Evolutionary conservation across 1,140 invertebrate species (phyloP), one percentile per base, ranked within the genome.

Genomic region (Philopotamus ludificatus): DNA sequence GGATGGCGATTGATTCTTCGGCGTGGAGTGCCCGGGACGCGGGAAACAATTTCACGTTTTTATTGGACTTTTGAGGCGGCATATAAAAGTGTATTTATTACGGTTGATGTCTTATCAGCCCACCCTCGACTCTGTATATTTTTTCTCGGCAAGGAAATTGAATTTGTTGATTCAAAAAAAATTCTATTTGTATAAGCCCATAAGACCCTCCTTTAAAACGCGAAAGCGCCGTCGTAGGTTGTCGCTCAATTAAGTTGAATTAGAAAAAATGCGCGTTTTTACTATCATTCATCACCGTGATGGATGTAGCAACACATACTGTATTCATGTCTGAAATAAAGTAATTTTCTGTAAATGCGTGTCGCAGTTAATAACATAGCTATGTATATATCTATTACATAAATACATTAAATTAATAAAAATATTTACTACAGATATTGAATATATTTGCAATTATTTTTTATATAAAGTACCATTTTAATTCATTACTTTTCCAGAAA

Each of bases 41-140:
- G n/a, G 57, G 41, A 60, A 49, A 60, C 57, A 60, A 60, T 60
- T 60, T 60, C 41, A 21, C 21, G 18, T 60, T 60, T 60, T 60
- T 60, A 60, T 60, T 60, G 57, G 57, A 60, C 57, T 60, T 60
- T 60, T 60, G 57, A 45, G 57, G 44, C 28, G 16, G 39, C 41
- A n/a, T 47, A 47, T 60, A 47, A 47, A 60, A 60, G 21, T 60
- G 39, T 60, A 60, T 60, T 60, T 60, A 60, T 60, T 47, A 60
- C 18, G 23, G 44, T 47, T 47, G 44, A 47, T 47, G 18, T 47
- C 44, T 47, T 20, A 47, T 47, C 44, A 47, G 18, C 18, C 18
- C 44, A 16, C 44, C 44, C 44, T 16, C 44, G 44, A 7, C 18
- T 7, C 44, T 47, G 7, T 15, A 8, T 47, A 20, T 47, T 34